These are phyloP conservation scores for Pyrgilauda ruficollis DNA, from an alignment of 2,113 vertebrate genomes.

Conservation along the genomic window DNA sequence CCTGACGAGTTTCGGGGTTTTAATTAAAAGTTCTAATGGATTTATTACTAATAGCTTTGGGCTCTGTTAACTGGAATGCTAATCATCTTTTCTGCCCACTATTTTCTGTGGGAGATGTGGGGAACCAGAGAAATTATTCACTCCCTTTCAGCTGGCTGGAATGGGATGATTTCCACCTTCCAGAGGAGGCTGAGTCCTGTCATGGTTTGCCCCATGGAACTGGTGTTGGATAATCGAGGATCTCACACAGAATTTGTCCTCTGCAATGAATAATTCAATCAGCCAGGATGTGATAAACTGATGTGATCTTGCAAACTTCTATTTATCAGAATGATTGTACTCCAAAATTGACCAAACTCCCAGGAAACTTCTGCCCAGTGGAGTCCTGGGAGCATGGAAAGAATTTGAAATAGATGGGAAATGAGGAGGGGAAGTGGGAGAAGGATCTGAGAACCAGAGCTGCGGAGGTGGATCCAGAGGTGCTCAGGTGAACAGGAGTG, in stretches of 20 bases:
- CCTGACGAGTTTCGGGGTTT: constrained; percentile 48
- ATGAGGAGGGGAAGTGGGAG: neutral
- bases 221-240: neutral
- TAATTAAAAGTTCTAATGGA: constrained; percentile 71
- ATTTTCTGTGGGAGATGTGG: neutral
- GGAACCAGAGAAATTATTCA: neutral
- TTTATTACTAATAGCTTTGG: constrained; percentile 73
- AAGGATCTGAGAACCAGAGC: neutral
- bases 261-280: neutral
- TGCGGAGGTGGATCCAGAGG: neutral
- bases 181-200: neutral
- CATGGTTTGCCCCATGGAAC: neutral
- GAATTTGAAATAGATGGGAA: neutral
- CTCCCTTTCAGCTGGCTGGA: neutral
- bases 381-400: neutral
- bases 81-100: constrained; percentile 47
- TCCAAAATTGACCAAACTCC: neutral
- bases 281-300: neutral
- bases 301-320: neutral
- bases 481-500: neutral
- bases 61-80: constrained; percentile 46
- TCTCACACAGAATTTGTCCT: neutral
- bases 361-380: neutral
- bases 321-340: rapidly evolving
- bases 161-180: neutral